Percentiles rank a stretch among this genome's conserved stretches.
Conservation (phyloP, 2,797 vertebrate genomes). For the Spinibarbus caldwelli region DNA sequence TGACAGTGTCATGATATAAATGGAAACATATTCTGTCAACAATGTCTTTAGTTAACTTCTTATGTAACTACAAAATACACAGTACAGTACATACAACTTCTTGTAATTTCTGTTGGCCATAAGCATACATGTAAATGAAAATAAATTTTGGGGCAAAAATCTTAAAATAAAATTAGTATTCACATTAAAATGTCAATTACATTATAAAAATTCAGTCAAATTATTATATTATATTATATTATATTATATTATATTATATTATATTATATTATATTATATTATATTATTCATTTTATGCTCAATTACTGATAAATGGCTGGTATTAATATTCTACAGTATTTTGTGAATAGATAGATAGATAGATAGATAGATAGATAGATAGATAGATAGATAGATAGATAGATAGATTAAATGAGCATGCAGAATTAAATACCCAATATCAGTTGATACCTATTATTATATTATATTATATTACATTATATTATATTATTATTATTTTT, state of each 20-base stretch:
- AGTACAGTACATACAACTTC: neutral
- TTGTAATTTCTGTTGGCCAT: neutral
- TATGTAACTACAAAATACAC: neutral
- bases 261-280: too few species aligned
- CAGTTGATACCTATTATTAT: neutral
- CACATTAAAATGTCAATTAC: neutral
- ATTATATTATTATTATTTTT: too few species aligned
- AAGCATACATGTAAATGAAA: neutral
- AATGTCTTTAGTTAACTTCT: neutral
- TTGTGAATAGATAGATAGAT: too few species aligned
- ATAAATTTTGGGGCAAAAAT: neutral
- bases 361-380: too few species aligned
- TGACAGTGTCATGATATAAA: neutral
- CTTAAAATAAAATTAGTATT: neutral
- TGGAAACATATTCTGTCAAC: neutral
- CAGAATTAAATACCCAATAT: too few species aligned
- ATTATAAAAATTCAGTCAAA: neutral
- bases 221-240: neutral
- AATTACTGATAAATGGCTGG: too few species aligned
- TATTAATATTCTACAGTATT: too few species aligned
- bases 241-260: too few species aligned
- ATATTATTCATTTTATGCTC: too few species aligned
- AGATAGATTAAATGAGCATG: too few species aligned
- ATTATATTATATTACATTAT: too few species aligned
- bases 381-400: too few species aligned